Evolutionary conservation across 2,113 vertebrate species (phyloP), one percentile per base, ranked within the genome.

Genomic region (Bostrychus sinensis): DNA sequence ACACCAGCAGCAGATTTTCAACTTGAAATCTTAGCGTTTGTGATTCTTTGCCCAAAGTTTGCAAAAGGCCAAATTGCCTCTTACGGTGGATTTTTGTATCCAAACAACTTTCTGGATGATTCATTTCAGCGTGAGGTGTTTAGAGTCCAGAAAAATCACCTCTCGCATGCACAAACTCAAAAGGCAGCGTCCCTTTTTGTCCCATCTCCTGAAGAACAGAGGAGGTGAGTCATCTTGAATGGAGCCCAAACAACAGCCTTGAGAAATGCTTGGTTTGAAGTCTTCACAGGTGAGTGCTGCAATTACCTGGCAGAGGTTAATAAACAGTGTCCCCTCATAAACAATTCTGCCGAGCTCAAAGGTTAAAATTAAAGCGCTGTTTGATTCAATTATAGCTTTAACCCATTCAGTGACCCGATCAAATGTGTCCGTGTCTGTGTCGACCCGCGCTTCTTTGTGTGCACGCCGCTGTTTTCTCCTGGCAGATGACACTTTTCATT

Each of bases 41-140:
- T 71, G 48, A 32, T 32, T 67, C 66, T 39, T 36, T 51, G 74
- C 62, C 37, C 38, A 5, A 10, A 17, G 56, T 41, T 60, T n/a
- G 64, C 61, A 75, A 70, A 78, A 88, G 78, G 75, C 68, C 63
- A 86, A 81, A 82, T 85, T 76, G 77, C 66, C 62, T 75, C 37
- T 72, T 61, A 66, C 2, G 16, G 59, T 60, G 42, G 43, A 41
- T 75, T 83, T 76, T 56, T 32, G 68, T 70, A 70, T 57, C 72
- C 68, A 72, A 85, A 66, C 75, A 70, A 55, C 45, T 63, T 54
- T 74, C 62, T 61, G 0, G 0, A 13, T 74, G 73, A 78, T 58
- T 78, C 72, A 74, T 10, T 20, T 73, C 56, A 28, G 25, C 30
- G 22, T 56, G 28, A 69, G 26, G 55, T 61, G 20, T 70, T 75